These are phyloP conservation scores for Daphoenositta chrysoptera DNA, from an alignment of 2,113 vertebrate genomes.

Conservation along the genomic window DNA sequence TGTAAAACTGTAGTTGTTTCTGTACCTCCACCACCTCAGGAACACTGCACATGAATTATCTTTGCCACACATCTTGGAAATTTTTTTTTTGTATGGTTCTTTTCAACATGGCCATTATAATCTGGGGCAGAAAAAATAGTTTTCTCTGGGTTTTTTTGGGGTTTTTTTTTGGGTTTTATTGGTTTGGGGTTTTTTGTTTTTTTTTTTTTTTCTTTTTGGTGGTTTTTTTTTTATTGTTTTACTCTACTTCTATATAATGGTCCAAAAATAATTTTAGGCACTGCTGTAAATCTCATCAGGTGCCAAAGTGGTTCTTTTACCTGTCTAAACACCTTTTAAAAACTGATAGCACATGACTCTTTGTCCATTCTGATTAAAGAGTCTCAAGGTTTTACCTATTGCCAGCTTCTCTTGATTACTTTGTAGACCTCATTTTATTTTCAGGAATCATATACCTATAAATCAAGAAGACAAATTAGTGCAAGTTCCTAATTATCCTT, in stretches of 20 bases:
- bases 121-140: too few species aligned
- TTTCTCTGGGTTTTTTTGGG: too few species aligned
- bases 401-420: neutral
- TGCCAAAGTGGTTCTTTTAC: neutral
- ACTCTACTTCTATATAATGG: neutral
- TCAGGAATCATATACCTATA: neutral
- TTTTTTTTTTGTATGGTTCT: neutral
- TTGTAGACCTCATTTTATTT: slow-evolving; percentile 16
- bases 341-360: neutral
- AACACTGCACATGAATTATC: neutral
- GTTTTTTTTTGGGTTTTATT: neutral
- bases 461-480: slow-evolving; percentile 44
- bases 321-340: neutral
- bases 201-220: neutral
- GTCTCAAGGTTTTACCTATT: neutral
- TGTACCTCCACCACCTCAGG: neutral
- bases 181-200: neutral
- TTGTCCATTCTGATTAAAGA: neutral
- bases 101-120: neutral
- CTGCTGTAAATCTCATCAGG: neutral
- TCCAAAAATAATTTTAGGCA: neutral
- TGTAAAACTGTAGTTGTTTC: neutral
- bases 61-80: neutral
- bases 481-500: slow-evolving; percentile 33
- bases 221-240: neutral